A percentile compares a stretch with the other conserved stretches of the same genome.
Evolutionary conservation across 2,888 invertebrate genomes (phyloP).

Genomic region (Polymixis lichenea): DNA sequence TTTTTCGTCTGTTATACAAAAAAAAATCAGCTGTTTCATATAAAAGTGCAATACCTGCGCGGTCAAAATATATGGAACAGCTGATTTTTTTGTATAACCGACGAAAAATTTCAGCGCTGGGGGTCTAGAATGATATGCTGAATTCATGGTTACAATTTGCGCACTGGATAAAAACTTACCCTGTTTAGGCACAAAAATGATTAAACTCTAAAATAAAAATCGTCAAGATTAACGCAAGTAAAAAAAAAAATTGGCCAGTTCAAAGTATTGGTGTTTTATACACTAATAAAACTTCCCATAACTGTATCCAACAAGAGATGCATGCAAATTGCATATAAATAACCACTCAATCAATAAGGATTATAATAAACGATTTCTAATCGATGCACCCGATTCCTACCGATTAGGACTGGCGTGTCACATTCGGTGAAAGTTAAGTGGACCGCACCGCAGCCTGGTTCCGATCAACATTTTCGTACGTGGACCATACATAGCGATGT

Average conservation of each 20-base stretch:
- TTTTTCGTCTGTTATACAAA: too few relatives aligned
- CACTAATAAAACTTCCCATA: constrained; percentile 32
- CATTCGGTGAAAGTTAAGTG: constrained; percentile 63
- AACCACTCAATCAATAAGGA: constrained; percentile 52
- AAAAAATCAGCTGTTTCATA: too few relatives aligned
- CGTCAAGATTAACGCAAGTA: not conserved
- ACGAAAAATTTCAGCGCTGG: too few relatives aligned
- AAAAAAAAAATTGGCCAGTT: not conserved
- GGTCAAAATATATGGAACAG: too few relatives aligned
- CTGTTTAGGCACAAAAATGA: too few relatives aligned
- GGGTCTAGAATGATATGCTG: too few relatives aligned
- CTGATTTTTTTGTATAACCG: too few relatives aligned
- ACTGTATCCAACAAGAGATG: not conserved
- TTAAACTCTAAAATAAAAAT: not conserved
- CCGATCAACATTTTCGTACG: constrained; percentile 52
- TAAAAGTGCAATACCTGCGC: too few relatives aligned
- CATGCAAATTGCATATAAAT: constrained; percentile 44
- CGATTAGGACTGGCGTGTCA: constrained; percentile 60
- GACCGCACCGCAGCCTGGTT: constrained; percentile 60
- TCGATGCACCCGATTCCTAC: constrained; percentile 48
- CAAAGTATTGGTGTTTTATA: not conserved
- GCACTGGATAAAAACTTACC: too few relatives aligned
- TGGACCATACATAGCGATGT: constrained; percentile 21
- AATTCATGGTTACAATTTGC: too few relatives aligned
- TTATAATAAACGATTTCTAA: constrained; percentile 61